Conservation (phyloP, 2,888 invertebrate species). For the Caenorhabditis panamensis region DNA sequence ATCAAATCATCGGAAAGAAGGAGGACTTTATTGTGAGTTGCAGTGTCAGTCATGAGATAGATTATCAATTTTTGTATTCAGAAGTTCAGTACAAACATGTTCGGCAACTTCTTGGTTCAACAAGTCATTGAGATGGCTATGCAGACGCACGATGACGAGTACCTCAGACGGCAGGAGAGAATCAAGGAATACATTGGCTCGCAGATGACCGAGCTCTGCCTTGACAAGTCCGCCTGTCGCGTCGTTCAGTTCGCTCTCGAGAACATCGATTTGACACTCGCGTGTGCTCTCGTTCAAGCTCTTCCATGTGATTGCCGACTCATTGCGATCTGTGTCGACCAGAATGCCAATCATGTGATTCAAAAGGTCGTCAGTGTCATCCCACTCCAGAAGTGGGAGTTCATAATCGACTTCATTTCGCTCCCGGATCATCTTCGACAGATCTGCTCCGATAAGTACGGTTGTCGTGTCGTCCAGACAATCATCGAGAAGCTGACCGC, state of each 20-base stretch:
- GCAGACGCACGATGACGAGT: conserved; percentile 34
- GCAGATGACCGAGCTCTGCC: conserved; percentile 68
- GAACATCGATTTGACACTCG: conserved; percentile 16
- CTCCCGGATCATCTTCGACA: conserved; percentile 37
- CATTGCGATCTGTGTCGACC: conserved; percentile 70
- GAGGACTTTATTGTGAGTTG: conserved; percentile 42
- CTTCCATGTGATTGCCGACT: conserved; percentile 58
- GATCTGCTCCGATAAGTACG: conserved; percentile 69
- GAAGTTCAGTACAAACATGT: conserved; percentile 65
- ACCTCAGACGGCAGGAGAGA: conserved; percentile 20
- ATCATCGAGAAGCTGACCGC: conserved; percentile 68
- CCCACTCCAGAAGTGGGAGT: conserved; percentile 49
- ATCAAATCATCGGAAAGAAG: conserved; percentile 35
- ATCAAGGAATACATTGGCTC: conserved; percentile 22
- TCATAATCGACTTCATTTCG: conserved; percentile 46
- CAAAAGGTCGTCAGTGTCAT: conserved; percentile 66
- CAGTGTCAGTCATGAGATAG: too few species aligned
- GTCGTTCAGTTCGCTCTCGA: conserved; percentile 76
- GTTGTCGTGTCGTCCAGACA: conserved; percentile 69
- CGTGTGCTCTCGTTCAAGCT: conserved; percentile 27
- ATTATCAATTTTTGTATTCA: conserved; percentile 15
- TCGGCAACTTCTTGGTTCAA: conserved; percentile 72
- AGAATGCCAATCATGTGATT: conserved; percentile 77
- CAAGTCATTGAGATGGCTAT: conserved; percentile 62
- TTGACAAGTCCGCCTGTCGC: conserved; percentile 76